Conservation (phyloP, 2,113 vertebrate genomes). For the Parus major region DNA sequence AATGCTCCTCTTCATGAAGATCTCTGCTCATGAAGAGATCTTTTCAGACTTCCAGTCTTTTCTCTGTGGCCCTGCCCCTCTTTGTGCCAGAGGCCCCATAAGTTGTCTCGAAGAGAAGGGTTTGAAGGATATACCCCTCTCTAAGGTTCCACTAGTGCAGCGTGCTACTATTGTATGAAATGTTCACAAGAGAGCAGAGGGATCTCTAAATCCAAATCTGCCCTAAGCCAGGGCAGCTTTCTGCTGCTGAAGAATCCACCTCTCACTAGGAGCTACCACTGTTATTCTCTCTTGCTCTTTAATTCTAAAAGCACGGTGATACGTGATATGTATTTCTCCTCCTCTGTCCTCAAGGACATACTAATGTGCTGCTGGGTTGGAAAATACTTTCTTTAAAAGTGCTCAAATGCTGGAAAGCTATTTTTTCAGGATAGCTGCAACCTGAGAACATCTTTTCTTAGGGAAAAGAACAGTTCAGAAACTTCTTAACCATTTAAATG, state of each 20-base stretch:
- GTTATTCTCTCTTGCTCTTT: neutral
- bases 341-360: slow-evolving; percentile 31
- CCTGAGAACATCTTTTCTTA: slow-evolving; percentile 40
- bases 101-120: neutral
- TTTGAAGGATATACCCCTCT: neutral
- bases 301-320: slow-evolving; percentile 17
- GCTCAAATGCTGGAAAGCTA: neutral
- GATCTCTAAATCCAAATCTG: neutral
- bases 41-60: neutral
- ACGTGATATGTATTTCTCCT: neutral
- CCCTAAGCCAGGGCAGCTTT: neutral
- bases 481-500: slow-evolving; percentile 48
- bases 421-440: slow-evolving; percentile 42
- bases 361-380: slow-evolving; percentile 46
- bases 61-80: neutral
- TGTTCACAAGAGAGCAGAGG: neutral
- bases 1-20: neutral
- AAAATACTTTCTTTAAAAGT: slow-evolving; percentile 41
- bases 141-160: neutral
- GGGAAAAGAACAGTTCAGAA: neutral
- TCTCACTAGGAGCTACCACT: neutral
- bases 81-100: neutral
- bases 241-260: neutral
- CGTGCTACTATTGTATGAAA: neutral
- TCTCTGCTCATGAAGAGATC: neutral